phyloP scores from a whole-genome alignment of 2,888 invertebrate genomes.

The Drosophila rellima region DNA sequence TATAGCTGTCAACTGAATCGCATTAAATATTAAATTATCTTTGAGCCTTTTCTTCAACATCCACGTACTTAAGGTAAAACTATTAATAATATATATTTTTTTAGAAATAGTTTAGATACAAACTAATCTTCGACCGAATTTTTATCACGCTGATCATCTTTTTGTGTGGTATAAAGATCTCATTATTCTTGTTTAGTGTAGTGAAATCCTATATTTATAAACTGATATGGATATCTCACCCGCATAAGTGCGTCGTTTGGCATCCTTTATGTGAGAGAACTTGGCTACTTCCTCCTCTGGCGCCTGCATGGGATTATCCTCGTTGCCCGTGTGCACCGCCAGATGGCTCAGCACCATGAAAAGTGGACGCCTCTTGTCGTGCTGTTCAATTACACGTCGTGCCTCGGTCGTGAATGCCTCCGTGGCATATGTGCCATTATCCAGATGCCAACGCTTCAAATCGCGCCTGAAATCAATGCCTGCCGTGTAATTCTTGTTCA shows the following conservation, averaged over 20 bases:
- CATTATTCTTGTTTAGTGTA: too few species aligned
- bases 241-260: conserved; percentile 89
- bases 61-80: too few species aligned
- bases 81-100: too few species aligned
- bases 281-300: conserved; percentile 90
- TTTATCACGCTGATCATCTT: too few species aligned
- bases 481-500: conserved; percentile 75
- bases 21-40: too few species aligned
- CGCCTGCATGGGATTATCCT: conserved; percentile 90
- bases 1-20: too few species aligned
- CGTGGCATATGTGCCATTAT: conserved; percentile 89
- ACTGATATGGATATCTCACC: conserved; percentile 85
- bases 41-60: too few species aligned
- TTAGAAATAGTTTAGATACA: too few species aligned
- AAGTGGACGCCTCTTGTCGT: conserved; percentile 88
- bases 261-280: conserved; percentile 89
- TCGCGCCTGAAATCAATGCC: conserved; percentile 87
- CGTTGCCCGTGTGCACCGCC: conserved; percentile 93
- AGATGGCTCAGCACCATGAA: conserved; percentile 93
- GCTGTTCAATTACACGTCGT: conserved; percentile 88
- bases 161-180: too few species aligned
- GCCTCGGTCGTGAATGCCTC: conserved; percentile 90
- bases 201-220: too few species aligned
- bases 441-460: conserved; percentile 86
- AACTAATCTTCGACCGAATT: too few species aligned